Base-by-base conservation (phyloP, 2,888 invertebrate species). In the Cinara cedri region DNA sequence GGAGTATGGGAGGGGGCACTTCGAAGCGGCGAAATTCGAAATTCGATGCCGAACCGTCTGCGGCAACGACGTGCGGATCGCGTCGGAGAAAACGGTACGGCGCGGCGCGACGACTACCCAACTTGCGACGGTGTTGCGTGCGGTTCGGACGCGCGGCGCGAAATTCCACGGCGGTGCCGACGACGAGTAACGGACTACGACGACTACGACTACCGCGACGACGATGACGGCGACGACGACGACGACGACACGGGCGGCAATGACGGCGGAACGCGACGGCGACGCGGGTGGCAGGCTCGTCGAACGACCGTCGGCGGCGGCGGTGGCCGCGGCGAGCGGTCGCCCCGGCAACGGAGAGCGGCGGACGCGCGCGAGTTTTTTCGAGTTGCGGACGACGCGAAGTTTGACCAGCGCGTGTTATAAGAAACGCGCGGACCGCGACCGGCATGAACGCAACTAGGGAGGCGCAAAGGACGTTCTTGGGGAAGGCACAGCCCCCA, bases 321-420 rank as follows among this genome's bases (percentile, higher is more conserved):
- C 44, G 34, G 34, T 6, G 34, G 34, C 44, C n/a, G 46, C 46
- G 68, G 34, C 19, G 34, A 26, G 3, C n/a, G 68, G 68, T 68
- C 68, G 51, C 68, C 68, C 51, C n/a, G 68, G 68, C 68, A 68
- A 68, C 68, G 51, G 55, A 10, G 44, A 10, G 44, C 49, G 51
- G 51, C 34, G 11, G 71, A 55, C 14, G 19, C 26, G 70, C 70
- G 54, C 13, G 54, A 14, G 54, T 54, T 70, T 70, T 21, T 9
- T 14, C 54, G 34, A 34, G 34, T 34, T 34, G 6, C 34, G 34
- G 34, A 34, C n/a, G 2, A 14, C 46, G 46, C 14, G 19, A 21
- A 19, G 10, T 21, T 55, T 19, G 14, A 46, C 54, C 54, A 19
- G n/a, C 19, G 19, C 55, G 19, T 14, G 10, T 14, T 13, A 51